Evolutionary conservation across 2,113 vertebrate genomes (phyloP).

Genomic region (Cyanoderma ruficeps): DNA sequence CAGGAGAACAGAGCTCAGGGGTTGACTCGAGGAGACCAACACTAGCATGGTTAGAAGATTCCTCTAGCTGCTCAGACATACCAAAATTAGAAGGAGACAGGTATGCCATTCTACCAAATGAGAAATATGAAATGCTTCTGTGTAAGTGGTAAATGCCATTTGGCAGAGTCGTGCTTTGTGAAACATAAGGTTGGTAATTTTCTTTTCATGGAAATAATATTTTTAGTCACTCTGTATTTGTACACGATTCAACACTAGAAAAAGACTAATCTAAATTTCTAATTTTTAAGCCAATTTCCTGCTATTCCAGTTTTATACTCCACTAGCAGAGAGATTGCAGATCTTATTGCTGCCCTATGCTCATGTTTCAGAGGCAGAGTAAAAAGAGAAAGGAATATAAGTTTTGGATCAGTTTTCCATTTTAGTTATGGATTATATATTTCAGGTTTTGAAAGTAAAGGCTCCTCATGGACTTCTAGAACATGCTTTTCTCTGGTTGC

Average conservation of each 20-base stretch:
- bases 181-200: not conserved
- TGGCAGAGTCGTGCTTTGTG: not conserved
- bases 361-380: not conserved
- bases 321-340: not conserved
- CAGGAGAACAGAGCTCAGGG: constrained; percentile 87
- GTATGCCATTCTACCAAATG: constrained; percentile 61
- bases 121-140: not conserved
- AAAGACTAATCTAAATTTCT: not conserved
- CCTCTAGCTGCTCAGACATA: constrained; percentile 95
- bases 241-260: not conserved
- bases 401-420: not conserved
- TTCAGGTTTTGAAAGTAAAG: not conserved
- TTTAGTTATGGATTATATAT: not conserved
- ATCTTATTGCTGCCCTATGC: not conserved
- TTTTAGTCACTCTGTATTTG: not conserved
- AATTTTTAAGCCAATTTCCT: not conserved
- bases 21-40: constrained; percentile 91
- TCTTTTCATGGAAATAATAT: not conserved
- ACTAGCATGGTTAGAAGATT: constrained; percentile 93
- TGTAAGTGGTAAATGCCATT: not conserved
- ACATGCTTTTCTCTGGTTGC: not conserved
- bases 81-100: constrained; percentile 99
- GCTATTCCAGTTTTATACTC: not conserved
- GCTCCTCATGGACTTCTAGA: not conserved
- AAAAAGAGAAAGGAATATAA: not conserved